Evolutionary conservation across 2,797 vertebrate species (phyloP).

Genomic region (Sparus aurata): DNA sequence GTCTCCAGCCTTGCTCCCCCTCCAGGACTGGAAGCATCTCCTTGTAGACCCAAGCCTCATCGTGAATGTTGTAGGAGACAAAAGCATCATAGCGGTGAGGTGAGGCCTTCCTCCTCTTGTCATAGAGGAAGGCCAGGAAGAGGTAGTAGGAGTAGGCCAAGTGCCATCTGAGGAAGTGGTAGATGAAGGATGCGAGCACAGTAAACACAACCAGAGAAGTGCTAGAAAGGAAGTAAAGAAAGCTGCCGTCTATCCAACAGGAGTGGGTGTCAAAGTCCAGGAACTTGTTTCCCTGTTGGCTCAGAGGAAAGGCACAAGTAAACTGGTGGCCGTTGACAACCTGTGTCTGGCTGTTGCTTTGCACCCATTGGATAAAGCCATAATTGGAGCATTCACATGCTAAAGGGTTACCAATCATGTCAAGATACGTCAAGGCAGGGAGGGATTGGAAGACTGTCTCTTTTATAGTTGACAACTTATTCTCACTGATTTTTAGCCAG

Average conservation of each 20-base stretch:
- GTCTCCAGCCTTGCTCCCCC: slow-evolving; percentile 71
- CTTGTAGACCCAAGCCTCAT: slow-evolving; percentile 74
- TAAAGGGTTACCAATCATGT: slow-evolving; percentile 70
- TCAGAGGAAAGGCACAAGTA: slow-evolving; percentile 44
- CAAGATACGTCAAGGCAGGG: slow-evolving; percentile 48
- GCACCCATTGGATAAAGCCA: slow-evolving; percentile 69
- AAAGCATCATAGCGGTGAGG: slow-evolving; percentile 72
- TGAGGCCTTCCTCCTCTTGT: slow-evolving; percentile 41
- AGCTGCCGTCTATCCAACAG: slow-evolving; percentile 35
- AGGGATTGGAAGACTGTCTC: slow-evolving; percentile 8
- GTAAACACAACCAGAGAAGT: slow-evolving; percentile 45
- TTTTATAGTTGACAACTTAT: slow-evolving; percentile 34
- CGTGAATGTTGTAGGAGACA: slow-evolving; percentile 76
- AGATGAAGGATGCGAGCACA: slow-evolving; percentile 54
- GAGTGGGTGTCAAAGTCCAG: slow-evolving; percentile 57
- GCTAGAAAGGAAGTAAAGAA: slow-evolving; percentile 66
- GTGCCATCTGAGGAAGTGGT: slow-evolving; percentile 69
- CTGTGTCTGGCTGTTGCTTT: slow-evolving; percentile 63
- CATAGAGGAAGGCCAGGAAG: slow-evolving; percentile 66
- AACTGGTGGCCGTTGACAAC: slow-evolving; percentile 53
- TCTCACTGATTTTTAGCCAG: slow-evolving; percentile 20
- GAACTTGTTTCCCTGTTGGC: slow-evolving; percentile 45
- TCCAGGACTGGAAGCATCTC: slow-evolving; percentile 77
- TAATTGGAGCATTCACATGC: slow-evolving; percentile 74
- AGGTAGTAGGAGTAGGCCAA: slow-evolving; percentile 66